Percentiles rank a stretch among this genome's conserved stretches.
phyloP scores from a whole-genome alignment of 2,113 vertebrate species.

The Acrocephalus kingi region DNA sequence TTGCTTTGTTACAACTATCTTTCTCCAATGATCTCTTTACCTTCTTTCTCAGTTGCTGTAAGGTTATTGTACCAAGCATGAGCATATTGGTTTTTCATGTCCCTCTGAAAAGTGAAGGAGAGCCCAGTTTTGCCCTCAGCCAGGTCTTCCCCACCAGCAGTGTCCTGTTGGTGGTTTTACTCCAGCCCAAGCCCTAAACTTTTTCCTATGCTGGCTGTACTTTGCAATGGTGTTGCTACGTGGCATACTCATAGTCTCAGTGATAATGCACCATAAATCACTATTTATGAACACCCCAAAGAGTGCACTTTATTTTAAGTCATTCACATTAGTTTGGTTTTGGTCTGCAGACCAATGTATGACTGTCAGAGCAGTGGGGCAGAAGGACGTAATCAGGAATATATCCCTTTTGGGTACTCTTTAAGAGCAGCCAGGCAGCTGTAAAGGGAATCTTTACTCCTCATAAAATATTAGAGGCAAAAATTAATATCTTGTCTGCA shows the following conservation, averaged over 20 bases:
- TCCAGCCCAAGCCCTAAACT: not conserved
- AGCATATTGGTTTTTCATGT: not conserved
- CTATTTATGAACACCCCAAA: not conserved
- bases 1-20: not conserved
- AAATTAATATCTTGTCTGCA: slow-evolving; percentile 4
- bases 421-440: not conserved
- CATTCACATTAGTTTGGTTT: not conserved
- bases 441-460: slow-evolving; percentile 31
- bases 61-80: not conserved
- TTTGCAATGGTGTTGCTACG: not conserved
- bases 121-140: not conserved
- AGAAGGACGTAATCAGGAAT: not conserved
- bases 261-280: not conserved
- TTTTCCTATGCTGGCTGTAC: not conserved
- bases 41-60: not conserved
- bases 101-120: not conserved
- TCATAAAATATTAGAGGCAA: slow-evolving; percentile 38
- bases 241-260: fast-evolving
- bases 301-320: not conserved
- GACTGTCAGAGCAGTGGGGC: not conserved
- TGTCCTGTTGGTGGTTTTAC: not conserved
- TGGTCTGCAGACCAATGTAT: not conserved
- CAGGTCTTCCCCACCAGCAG: not conserved
- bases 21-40: fast-evolving
- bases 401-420: not conserved